Evolutionary conservation across 2,113 vertebrate genomes (phyloP), one percentile per base, ranked within the genome.

Genomic region (Scomber colias): DNA sequence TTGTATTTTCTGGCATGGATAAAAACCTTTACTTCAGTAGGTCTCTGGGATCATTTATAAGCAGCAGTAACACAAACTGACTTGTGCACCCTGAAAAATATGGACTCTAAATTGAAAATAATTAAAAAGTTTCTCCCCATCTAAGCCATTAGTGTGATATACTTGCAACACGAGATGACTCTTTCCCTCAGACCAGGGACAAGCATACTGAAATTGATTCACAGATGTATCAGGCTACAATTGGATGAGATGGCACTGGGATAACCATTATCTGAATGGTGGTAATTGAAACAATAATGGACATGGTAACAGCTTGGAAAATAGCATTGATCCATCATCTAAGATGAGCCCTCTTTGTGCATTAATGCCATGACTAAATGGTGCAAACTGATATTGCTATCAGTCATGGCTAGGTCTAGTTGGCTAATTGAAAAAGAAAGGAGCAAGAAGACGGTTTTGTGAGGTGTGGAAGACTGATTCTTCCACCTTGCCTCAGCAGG

Each of bases 271-370:
- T 88, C 60, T 69, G 84, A 85, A 79, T 75, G 59, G 60, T 69
- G 85, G 86, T 92, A 91, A 93, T 92, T 91, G 86, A 92, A 93
- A 91, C 89, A 91, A 91, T 91, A 92, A 92, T 88, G 85, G 83
- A 81, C 82, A 89, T 79, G 71, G 61, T 87, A 87, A 74, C 87
- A 86, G 90, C 87, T 91, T 63, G 77, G 89, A 87, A 90, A 89
- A 87, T 84, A 84, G 87, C 87, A 90, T 90, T 88, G 91, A 93
- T 93, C 87, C 87, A 87, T 92, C 90, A 88, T 88, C 74, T 77
- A 70, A 88, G 86, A 92, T 81, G 89, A 87, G 86, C 83, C 54
- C 70, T 72, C 79, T 88, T 81, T 87, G 79, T 85, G 79, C 79
- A 81, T 86, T 90, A 89, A 89, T 86, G 74, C 80, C 82, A 75